These are phyloP conservation scores for Polymixis flavicincta DNA, from an alignment of 2,888 invertebrate genomes.

Conservation along the genomic window DNA sequence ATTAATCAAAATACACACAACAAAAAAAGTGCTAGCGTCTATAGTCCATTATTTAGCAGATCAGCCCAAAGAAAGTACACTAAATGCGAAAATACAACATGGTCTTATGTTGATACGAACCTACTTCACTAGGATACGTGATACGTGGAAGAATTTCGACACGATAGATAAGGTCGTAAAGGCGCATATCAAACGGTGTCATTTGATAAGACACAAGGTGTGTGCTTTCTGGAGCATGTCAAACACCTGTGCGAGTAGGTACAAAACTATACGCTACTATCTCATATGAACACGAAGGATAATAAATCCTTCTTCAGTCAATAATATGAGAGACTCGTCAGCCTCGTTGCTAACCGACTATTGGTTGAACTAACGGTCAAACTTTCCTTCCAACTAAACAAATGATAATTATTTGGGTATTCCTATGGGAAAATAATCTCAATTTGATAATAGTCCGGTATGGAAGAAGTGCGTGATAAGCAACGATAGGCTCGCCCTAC, in stretches of 20 bases:
- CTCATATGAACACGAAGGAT: neutral
- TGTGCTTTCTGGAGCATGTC: slow-evolving; percentile 83
- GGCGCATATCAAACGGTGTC: slow-evolving; percentile 89
- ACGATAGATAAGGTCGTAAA: slow-evolving; percentile 86
- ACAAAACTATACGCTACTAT: slow-evolving; percentile 31
- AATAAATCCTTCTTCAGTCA: neutral
- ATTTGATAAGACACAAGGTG: slow-evolving; percentile 88
- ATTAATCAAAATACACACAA: neutral
- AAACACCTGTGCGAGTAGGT: slow-evolving; percentile 63
- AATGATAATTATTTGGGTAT: slow-evolving; percentile 2
- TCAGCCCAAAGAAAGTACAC: slow-evolving; percentile 7
- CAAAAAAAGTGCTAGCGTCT: neutral
- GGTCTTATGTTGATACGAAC: slow-evolving; percentile 38
- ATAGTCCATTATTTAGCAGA: neutral
- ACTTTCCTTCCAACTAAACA: neutral
- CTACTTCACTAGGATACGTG: slow-evolving; percentile 74
- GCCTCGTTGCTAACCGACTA: neutral
- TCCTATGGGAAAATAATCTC: slow-evolving; percentile 28
- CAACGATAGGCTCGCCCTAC: slow-evolving; percentile 13
- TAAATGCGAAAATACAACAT: slow-evolving; percentile 42
- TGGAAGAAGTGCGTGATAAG: slow-evolving; percentile 36
- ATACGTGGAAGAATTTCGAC: slow-evolving; percentile 90
- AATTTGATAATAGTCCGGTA: slow-evolving; percentile 4
- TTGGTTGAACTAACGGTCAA: neutral
- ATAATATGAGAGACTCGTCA: neutral